Percentiles rank a stretch among this genome's conserved stretches.
Conservation (phyloP, 2,797 vertebrate genomes). For the Crax fasciolata region DNA sequence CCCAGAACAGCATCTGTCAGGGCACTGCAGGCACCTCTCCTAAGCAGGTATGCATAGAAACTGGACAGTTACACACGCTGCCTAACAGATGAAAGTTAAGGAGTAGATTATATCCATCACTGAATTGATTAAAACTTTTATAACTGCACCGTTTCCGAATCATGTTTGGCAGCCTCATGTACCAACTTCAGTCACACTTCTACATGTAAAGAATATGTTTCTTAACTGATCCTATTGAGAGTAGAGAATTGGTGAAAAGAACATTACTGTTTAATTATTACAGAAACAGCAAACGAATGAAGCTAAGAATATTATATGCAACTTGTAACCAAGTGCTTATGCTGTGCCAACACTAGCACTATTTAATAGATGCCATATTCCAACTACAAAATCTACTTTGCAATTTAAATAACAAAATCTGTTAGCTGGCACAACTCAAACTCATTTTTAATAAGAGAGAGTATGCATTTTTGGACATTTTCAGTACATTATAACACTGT, state of each 20-base stretch:
- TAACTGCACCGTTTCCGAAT: not conserved
- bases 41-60: not conserved
- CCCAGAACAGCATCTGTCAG: not conserved
- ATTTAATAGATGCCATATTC: not conserved
- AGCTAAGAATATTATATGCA: not conserved
- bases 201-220: not conserved
- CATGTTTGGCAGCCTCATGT: not conserved
- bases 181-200: not conserved
- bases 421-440: not conserved
- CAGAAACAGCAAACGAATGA: not conserved
- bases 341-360: not conserved
- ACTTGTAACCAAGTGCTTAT: not conserved
- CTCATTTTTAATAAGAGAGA: not conserved
- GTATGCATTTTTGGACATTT: not conserved
- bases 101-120: not conserved
- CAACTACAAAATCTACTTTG: not conserved
- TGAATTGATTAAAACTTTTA: not conserved
- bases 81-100: not conserved
- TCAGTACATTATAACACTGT: not conserved
- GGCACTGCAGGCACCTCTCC: not conserved
- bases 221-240: not conserved
- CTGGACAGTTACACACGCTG: not conserved
- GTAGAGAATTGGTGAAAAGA: not conserved
- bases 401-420: not conserved
- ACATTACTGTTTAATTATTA: not conserved